Conservation (phyloP, 2,888 invertebrate genomes). For the Uloborus plumipes region DNA sequence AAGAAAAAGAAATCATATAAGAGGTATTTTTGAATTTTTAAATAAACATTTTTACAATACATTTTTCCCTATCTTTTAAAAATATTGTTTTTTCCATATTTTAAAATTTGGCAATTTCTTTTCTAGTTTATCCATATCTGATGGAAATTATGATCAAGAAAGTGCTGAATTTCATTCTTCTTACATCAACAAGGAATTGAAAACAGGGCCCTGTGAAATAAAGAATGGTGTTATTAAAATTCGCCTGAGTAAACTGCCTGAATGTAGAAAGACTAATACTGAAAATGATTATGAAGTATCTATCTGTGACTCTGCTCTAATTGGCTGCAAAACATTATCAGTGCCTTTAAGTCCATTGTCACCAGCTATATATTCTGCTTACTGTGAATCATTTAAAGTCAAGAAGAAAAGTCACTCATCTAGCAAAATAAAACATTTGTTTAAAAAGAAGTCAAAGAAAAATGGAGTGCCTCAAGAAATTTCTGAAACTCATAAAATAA, state of each 20-base stretch:
- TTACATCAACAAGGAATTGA: constrained; percentile 8
- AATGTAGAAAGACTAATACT: constrained; percentile 22
- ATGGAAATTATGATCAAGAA: too few species aligned
- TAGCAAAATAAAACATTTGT: constrained; percentile 15
- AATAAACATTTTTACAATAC: too few species aligned
- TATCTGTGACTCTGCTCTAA: constrained; percentile 39
- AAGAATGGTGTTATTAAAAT: constrained; percentile 59
- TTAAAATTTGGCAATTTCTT: too few species aligned
- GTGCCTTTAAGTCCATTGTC: constrained; percentile 58
- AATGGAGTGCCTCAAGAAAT: neutral
- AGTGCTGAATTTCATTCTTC: too few species aligned
- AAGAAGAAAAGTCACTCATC: constrained; percentile 46
- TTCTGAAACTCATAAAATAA: neutral
- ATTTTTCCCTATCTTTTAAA: too few species aligned
- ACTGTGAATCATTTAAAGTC: constrained; percentile 21
- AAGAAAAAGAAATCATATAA: constrained; percentile 52
- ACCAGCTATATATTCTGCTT: constrained; percentile 40
- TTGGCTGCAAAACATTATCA: constrained; percentile 54
- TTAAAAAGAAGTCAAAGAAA: constrained; percentile 15
- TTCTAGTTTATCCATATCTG: too few species aligned
- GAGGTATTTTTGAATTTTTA: constrained; percentile 9
- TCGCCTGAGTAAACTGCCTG: constrained; percentile 47
- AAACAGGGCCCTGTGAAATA: constrained; percentile 44
- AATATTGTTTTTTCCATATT: too few species aligned
- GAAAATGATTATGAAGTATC: constrained; percentile 35